Conservation (phyloP, 2,888 invertebrate genomes). For the Drosophila kambysellisi region DNA sequence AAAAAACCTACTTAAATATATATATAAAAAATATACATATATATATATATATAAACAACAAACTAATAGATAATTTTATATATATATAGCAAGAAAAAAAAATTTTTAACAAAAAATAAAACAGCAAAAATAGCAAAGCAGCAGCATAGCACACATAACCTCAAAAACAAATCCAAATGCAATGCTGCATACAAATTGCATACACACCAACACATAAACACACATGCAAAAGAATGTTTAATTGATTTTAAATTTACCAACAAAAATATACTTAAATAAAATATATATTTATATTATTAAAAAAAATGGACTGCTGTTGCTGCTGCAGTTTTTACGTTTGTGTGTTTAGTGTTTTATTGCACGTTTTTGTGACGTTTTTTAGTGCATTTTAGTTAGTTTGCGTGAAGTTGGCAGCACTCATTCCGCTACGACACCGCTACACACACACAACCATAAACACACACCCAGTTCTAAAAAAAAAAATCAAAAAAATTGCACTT, state of each 20-base stretch:
- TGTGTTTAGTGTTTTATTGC: conserved; percentile 21
- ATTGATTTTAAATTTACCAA: not conserved
- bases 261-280: not conserved
- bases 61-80: not conserved
- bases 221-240: not conserved
- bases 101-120: conserved; percentile 20
- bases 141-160: conserved; percentile 3
- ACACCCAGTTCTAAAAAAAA: not conserved
- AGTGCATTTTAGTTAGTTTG: conserved; percentile 9
- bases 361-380: conserved; percentile 29
- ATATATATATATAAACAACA: not conserved
- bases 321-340: not conserved
- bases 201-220: not conserved
- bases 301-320: not conserved
- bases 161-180: not conserved
- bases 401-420: conserved; percentile 40
- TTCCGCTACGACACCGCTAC: conserved; percentile 10
- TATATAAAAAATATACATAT: not conserved
- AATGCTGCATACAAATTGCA: not conserved
- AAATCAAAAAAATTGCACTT: not conserved
- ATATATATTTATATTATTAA: conserved; percentile 14
- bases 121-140: not conserved
- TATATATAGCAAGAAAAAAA: not conserved
- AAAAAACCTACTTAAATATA: not conserved
- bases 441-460: conserved; percentile 8